Evolutionary conservation across 2,888 invertebrate species (phyloP).

Genomic region (Cephus runcator): DNA sequence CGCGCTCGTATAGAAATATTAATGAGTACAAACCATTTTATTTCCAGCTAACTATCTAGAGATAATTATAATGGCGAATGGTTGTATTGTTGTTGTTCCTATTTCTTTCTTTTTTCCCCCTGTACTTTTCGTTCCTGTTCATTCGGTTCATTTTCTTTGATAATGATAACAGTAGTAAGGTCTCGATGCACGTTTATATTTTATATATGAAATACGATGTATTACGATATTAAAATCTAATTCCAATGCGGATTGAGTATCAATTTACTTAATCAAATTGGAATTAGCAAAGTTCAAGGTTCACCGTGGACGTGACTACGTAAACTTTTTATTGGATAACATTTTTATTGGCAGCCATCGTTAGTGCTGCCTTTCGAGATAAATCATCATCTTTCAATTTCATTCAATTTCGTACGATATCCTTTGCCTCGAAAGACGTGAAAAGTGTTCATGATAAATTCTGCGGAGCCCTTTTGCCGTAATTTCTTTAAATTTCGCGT

Average conservation of each 20-base stretch:
- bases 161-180: background rate
- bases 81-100: background rate
- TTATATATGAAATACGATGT: background rate
- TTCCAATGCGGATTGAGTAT: background rate
- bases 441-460: slow-evolving; percentile 10
- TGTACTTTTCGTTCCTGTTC: background rate
- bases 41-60: background rate
- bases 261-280: background rate
- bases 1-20: slow-evolving; percentile 2
- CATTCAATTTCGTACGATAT: slow-evolving; percentile 12
- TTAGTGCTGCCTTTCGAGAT: background rate
- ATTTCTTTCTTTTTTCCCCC: background rate
- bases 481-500: slow-evolving; percentile 35
- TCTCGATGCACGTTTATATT: background rate
- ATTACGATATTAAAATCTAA: background rate
- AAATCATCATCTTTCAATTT: slow-evolving; percentile 1
- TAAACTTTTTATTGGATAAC: background rate
- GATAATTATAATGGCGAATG: background rate
- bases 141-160: slow-evolving; percentile 10
- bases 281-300: background rate
- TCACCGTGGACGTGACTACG: slow-evolving; percentile 10
- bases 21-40: background rate
- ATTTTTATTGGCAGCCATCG: background rate
- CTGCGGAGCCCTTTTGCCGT: slow-evolving; percentile 49
- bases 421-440: background rate